Base-by-base conservation (phyloP, 2,888 invertebrate species). In the Dicyrtoma fusca region DNA sequence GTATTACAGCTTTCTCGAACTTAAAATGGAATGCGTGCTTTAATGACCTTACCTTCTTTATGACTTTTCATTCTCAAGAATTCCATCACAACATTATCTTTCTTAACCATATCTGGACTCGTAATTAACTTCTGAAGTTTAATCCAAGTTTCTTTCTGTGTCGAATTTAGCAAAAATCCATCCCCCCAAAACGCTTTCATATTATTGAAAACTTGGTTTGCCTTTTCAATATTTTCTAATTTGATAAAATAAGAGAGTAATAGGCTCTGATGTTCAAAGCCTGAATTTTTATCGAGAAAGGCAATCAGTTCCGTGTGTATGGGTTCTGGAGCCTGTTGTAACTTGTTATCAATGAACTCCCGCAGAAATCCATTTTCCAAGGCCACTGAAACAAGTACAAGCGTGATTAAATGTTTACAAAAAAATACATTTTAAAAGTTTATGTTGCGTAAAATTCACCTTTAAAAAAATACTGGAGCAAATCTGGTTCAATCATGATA, bases 401-500 rank as follows among this genome's bases (percentile, higher is more conserved):
- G 13, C 13, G 21, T 11, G 13, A 8, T 17, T 19, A 53, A 17
- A 65, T 11, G n/a, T n/a, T n/a, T n/a, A n/a, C n/a, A n/a, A n/a
- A n/a, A n/a, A n/a, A n/a, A n/a, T n/a, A n/a, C n/a, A n/a, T n/a
- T n/a, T n/a, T n/a, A n/a, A 23, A 19, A 66, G 4, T 53, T 66
- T 53, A n/a, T 66, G 17, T 5, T 17, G 34, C 8, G 34, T 34
- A 34, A 8, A 34, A 34, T 3, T 34, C 81, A 89, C 90, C 88
- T 84, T 87, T 85, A 81, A 88, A 89, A 74, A 91, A 87, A 82
- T 88, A 88, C 65, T 85, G 84, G 69, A 90, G 80, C 45, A 90
- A 83, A 3, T 86, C 85, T 26, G 84, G 82, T 34, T 76, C 71
- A 14, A 53, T 26, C 61, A 65, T 45, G 13, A 62, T 42, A 13